Percentiles rank a stretch among this genome's conserved stretches.
phyloP scores from a whole-genome alignment of 2,797 vertebrate genomes.

The Centroberyx gerrardi region DNA sequence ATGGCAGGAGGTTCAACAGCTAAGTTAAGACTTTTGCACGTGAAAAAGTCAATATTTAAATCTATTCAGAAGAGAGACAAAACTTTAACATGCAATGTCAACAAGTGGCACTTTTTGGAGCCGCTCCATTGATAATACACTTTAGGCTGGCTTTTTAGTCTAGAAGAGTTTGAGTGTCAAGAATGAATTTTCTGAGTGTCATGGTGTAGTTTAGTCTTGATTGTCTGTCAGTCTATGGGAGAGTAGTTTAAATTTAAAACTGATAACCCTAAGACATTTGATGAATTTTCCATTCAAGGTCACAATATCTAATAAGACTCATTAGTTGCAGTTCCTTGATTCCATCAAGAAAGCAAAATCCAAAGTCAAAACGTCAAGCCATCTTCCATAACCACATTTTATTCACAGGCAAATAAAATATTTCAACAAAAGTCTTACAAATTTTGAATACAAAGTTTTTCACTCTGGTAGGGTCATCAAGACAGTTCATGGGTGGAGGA shows the following conservation, averaged over 20 bases:
- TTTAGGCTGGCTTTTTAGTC: too few relatives aligned
- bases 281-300: background rate
- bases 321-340: background rate
- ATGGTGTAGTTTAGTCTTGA: too few relatives aligned
- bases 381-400: conserved; percentile 56
- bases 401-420: conserved; percentile 76
- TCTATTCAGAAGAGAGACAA: too few relatives aligned
- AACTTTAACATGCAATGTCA: too few relatives aligned
- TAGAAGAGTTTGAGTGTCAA: too few relatives aligned
- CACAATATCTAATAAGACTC: too few relatives aligned
- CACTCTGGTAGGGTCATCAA: background rate
- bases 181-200: too few relatives aligned
- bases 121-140: background rate
- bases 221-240: too few relatives aligned
- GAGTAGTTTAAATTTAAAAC: background rate
- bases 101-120: background rate
- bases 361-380: conserved; percentile 14
- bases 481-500: background rate
- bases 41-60: too few relatives aligned
- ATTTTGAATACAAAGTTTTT: conserved; percentile 44
- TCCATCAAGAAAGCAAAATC: background rate
- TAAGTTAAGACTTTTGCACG: too few relatives aligned
- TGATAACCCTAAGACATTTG: background rate
- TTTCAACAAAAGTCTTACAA: conserved; percentile 60
- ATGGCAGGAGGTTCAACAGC: background rate